Conservation (phyloP, 2,888 invertebrate species). For the Anagyrus pseudococci region DNA sequence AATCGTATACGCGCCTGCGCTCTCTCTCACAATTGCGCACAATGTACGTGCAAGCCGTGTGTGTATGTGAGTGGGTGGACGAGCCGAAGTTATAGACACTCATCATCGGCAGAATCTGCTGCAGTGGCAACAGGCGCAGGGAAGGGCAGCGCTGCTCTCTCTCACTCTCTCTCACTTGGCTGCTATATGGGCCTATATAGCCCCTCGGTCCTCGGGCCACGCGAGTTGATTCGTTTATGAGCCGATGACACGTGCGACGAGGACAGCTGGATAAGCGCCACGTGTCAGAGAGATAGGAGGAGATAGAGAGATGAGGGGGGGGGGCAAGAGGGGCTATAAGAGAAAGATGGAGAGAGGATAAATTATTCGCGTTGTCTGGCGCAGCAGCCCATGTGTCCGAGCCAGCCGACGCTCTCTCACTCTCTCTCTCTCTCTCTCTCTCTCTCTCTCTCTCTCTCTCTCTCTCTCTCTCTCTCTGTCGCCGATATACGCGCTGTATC, state of each 20-base stretch:
- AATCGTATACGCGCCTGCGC: too few relatives aligned
- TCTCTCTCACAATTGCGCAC: too few relatives aligned
- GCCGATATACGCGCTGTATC: background rate
- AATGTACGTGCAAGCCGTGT: too few relatives aligned
- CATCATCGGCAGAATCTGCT: too few relatives aligned
- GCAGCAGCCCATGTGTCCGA: constrained; percentile 41
- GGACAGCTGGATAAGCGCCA: constrained; percentile 28
- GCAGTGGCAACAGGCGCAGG: too few relatives aligned
- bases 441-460: constrained; percentile 8
- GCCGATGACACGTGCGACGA: constrained; percentile 31
- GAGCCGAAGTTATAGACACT: too few relatives aligned
- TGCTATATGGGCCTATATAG: background rate
- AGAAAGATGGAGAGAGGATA: constrained; percentile 45
- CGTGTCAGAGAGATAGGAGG: constrained; percentile 21
- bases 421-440: constrained; percentile 31
- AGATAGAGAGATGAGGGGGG: too few relatives aligned
- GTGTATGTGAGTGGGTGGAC: too few relatives aligned
- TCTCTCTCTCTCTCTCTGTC: background rate
- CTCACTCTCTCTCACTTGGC: too few relatives aligned
- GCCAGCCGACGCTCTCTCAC: constrained; percentile 21
- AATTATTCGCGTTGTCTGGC: constrained; percentile 59
- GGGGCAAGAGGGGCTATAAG: too few relatives aligned
- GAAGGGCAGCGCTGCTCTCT: constrained; percentile 2
- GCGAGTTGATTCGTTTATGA: constrained; percentile 30
- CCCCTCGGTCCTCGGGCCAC: background rate